A percentile compares a stretch with the other conserved stretches of the same genome.
Evolutionary conservation across 2,797 vertebrate genomes (phyloP).

Genomic region (Chelonia mydas): DNA sequence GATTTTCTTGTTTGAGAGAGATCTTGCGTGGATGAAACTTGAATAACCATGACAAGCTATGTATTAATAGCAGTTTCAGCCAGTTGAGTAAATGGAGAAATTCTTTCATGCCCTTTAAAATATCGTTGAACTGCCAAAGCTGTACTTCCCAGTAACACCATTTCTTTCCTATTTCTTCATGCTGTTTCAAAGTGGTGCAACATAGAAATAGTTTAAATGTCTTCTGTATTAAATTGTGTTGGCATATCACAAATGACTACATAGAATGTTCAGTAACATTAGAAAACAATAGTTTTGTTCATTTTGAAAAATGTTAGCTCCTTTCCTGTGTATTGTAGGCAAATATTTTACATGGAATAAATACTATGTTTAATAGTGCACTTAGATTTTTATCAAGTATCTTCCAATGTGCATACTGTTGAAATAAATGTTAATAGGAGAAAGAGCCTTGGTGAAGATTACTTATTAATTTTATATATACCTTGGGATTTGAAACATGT

Average conservation of each 20-base stretch:
- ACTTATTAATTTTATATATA: conserved; percentile 62
- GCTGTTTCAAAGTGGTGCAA: not conserved
- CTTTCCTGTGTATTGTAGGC: not conserved
- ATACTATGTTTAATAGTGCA: not conserved
- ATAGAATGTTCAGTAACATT: not conserved
- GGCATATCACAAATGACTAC: not conserved
- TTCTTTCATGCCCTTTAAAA: conserved; percentile 40
- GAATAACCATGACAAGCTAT: not conserved
- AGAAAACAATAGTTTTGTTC: not conserved
- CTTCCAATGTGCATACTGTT: conserved; percentile 4
- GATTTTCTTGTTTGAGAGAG: not conserved
- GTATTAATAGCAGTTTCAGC: not conserved
- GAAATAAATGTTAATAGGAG: conserved; percentile 25
- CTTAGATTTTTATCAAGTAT: not conserved
- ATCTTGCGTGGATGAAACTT: rapidly evolving
- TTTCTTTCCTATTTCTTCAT: conserved; percentile 19
- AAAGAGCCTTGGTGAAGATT: conserved; percentile 21
- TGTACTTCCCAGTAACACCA: not conserved
- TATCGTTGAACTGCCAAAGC: not conserved
- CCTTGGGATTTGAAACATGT: conserved; percentile 33
- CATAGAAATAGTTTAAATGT: not conserved
- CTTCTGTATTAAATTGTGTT: not conserved
- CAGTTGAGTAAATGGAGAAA: not conserved
- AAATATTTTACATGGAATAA: not conserved
- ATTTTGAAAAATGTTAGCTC: conserved; percentile 21